Base-by-base conservation (phyloP, 2,888 invertebrate genomes). In the Prosopocoilus inquinatus region DNA sequence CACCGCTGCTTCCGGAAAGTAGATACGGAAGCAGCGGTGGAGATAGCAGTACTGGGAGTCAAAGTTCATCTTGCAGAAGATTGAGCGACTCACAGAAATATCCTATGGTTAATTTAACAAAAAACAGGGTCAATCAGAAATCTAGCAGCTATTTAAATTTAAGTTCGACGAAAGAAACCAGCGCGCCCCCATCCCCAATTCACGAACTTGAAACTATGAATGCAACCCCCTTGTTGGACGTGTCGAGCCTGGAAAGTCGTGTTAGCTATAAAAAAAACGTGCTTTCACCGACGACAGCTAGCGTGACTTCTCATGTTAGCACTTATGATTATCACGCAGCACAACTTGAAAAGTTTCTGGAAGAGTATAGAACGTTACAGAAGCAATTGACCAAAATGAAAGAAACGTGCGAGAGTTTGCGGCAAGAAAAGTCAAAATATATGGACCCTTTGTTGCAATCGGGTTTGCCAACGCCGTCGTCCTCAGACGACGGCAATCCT, bases 301-400 rank as follows among this genome's bases (percentile, higher is more conserved):
- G 64, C 13, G 51, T 62, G 2, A 68, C 69, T 12, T 65, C 70
- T 7, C 70, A 72, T 56, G 82, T 84, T 44, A 81, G 80, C 44
- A 80, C 83, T 12, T 90, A 87, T 73, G 90, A 90, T 70, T 89
- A 89, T 68, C 87, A 90, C 71, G 89, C 90, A 0, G 88, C 89
- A 11, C 90, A 91, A 70, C 76, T 91, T 59, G 90, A 90, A 69
- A 82, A 86, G 53, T 91, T 91, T 73, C 81, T 91, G 43, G 89
- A 90, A 68, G 91, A 91, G 70, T 91, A 91, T 70, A 82, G 89
- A 64, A 86, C 82, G 65, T 80, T 91, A 54, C 87, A 90, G 70
- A 87, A 89, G 70, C 89, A 91, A 73, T 78, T 91, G 60, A 88
- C 88, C 55, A 85, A 86, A 72, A 90, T 91, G 89, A 90, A 89